Conservation (phyloP, 2,113 vertebrate genomes). For the Tylochromis polylepis region DNA sequence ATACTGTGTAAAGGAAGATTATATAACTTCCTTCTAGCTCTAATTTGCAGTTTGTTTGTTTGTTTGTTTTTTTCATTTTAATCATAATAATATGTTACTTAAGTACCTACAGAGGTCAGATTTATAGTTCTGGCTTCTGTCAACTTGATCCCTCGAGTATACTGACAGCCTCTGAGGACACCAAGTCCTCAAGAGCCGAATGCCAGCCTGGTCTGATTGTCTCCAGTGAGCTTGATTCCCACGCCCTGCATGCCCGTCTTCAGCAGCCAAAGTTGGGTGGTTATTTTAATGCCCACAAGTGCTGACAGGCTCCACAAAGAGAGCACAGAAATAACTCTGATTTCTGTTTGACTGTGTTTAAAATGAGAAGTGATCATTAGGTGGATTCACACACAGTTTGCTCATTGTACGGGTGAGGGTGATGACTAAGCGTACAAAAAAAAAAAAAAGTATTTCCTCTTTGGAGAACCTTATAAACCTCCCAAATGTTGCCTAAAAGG, state of each 20-base stretch:
- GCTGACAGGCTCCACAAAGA: constrained; percentile 22
- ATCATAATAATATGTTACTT: neutral
- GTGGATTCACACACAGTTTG: neutral
- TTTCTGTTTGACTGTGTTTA: neutral
- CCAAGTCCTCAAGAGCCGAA: neutral
- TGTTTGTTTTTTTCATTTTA: neutral
- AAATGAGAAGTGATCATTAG: neutral
- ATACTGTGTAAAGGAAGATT: neutral
- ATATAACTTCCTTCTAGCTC: neutral
- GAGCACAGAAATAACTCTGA: constrained; percentile 7
- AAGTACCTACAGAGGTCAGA: neutral
- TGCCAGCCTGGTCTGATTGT: neutral
- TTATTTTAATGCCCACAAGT: constrained; percentile 22
- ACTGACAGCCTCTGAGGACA: neutral
- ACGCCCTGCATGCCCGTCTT: constrained; percentile 2
- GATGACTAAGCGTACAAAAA: neutral
- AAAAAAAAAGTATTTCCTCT: neutral
- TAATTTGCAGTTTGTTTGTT: neutral
- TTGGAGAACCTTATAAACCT: constrained; percentile 6
- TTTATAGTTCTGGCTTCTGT: neutral
- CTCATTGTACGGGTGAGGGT: neutral
- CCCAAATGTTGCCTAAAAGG: constrained; percentile 1
- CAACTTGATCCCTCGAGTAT: neutral
- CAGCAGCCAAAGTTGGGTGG: neutral
- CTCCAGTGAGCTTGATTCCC: constrained; percentile 7